Base-by-base conservation (phyloP, 1,140 invertebrate genomes). In the Lepidurus apus region DNA sequence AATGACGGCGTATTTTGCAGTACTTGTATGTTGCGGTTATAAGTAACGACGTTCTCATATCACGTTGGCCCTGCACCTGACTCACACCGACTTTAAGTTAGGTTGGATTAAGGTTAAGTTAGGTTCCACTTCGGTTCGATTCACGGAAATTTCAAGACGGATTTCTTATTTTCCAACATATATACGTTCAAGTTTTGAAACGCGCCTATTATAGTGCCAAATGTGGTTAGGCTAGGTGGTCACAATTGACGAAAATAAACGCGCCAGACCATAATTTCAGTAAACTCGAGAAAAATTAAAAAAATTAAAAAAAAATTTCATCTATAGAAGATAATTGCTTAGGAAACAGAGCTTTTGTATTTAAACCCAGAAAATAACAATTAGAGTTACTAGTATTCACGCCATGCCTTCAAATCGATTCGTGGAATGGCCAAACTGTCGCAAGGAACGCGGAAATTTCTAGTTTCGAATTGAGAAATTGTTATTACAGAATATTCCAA, bases 391-490 rank as follows among this genome's bases (percentile, higher is more conserved):
- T 65, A 13, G 9, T 9, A 6, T 13, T 65, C 47, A 65, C 47
- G 47, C 87, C 88, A 88, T 77, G 83, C 82, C n/a, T 81, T 81
- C 24, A 87, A 80, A 82, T 88, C 84, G 73, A 88, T 83, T 6
- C 83, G 81, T 17, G 81, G 81, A 73, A 83, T 84, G 43, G 82
- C 83, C 43, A 84, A 83, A 42, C 83, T 81, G 11, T 90, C 87
- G 84, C 94, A 96, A 73, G 89, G 88, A 81, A 95, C 91, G 7
- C 89, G 88, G 8, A 91, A 91, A 83, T 96, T 96, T 77, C 91
- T 92, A 65, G 13, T 26, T 26, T 26, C 26, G 26, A 26, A 26
- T 26, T 26, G 26, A 11, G 3, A n/a, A 11, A 6, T 6, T 65
- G 13, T 11, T n/a, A 13, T 10, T 13, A 9, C 1, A 65, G 13